These are phyloP conservation scores for Craniophora ligustri DNA, from an alignment of 2,888 invertebrate species.

Conservation along the genomic window DNA sequence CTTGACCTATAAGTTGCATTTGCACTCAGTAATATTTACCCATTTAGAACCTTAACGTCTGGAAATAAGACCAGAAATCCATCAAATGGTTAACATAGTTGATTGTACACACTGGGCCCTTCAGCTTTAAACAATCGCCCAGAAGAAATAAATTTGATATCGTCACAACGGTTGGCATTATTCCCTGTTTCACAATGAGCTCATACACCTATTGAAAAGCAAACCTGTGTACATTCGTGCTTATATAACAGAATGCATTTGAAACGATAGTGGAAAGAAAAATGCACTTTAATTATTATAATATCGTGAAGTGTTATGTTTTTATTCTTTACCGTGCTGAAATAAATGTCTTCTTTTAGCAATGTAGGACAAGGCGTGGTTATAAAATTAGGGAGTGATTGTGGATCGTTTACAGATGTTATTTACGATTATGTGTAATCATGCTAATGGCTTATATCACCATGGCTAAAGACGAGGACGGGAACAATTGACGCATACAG, in stretches of 20 bases:
- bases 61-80: constrained; percentile 18
- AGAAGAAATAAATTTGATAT: constrained; percentile 35
- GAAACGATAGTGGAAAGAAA: not conserved
- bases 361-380: constrained; percentile 1
- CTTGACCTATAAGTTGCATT: constrained; percentile 45
- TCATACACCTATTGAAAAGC: constrained; percentile 5
- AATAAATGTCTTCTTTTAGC: not conserved
- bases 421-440: not conserved
- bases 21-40: constrained; percentile 11
- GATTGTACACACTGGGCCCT: constrained; percentile 13
- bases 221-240: constrained; percentile 15
- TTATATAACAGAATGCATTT: not conserved
- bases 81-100: not conserved
- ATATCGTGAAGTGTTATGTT: not conserved
- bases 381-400: constrained; percentile 5
- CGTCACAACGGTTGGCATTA: constrained; percentile 27
- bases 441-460: too few relatives aligned
- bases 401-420: constrained; percentile 2
- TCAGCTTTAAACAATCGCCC: constrained; percentile 39
- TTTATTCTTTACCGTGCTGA: not conserved
- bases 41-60: constrained; percentile 23
- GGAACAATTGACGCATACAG: not conserved
- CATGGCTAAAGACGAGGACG: too few relatives aligned
- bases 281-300: not conserved
- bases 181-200: constrained; percentile 20